Evolutionary conservation across 2,888 invertebrate species (phyloP), one percentile per base, ranked within the genome.

Genomic region (Dyspetes luteomarginatus): DNA sequence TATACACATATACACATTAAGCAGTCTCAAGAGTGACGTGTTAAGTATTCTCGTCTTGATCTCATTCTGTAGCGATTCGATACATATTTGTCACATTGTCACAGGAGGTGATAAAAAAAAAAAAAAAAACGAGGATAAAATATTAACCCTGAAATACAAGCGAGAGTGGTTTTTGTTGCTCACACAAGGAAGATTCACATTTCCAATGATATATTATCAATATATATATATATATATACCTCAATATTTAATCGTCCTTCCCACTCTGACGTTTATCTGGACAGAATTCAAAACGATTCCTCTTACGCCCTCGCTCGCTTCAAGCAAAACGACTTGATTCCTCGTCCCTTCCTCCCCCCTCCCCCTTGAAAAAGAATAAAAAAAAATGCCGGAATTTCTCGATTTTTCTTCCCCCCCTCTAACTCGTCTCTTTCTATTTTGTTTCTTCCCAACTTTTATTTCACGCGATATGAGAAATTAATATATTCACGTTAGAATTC

Each of bases 261-360:
- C 24, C 7, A 55, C 41, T 71, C 45, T 68, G 26, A 19, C 15
- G 50, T 67, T 67, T 60, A 72, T 64, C 72, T 78, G 72, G 60
- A 65, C 65, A 67, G 17, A 45, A 65, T 76, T 75, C 80, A 76
- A 80, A 65, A 62, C 30, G 36, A 75, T 64, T 75, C 69, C 69
- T 15, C 62, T 74, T 73, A 74, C 72, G 78, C 73, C 30, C 52
- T 48, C 36, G 17, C 48, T 64, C 19, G 43, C 52, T 50, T 50
- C 50, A 19, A 2, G 17, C 50, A 50, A 17, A 19, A 72, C 48
- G 36, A 60, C 58, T 43, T 15, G 36, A 58, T 73, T 55, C 28
- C 60, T 78, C 45, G 30, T 45, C 30, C 19, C 43, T 71, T 62
- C 7, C 50, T 17, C 19, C 12, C 12, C 36, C 36, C 7, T 36